phyloP scores from a whole-genome alignment of 2,113 vertebrate species.

The Stigmatopora nigra region DNA sequence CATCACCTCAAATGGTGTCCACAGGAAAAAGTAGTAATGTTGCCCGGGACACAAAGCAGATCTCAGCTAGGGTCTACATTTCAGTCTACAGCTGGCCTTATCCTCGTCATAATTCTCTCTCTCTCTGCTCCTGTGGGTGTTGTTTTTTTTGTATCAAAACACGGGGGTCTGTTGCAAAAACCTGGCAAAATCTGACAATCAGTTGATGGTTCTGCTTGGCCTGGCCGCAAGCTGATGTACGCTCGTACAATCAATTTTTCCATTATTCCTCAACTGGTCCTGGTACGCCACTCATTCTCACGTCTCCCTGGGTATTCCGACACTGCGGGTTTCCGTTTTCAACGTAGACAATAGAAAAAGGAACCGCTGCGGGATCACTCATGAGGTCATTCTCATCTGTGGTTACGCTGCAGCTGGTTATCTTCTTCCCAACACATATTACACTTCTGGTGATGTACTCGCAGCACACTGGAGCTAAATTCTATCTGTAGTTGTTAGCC shows the following conservation, averaged over 20 bases:
- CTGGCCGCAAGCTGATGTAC: conserved; percentile 2
- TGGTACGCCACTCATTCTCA: conserved; percentile 13
- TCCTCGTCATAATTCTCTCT: background rate
- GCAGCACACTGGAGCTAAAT: background rate
- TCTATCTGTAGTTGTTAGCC: background rate
- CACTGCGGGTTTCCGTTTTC: conserved; percentile 33
- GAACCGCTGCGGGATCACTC: conserved; percentile 26
- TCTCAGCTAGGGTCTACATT: conserved; percentile 15
- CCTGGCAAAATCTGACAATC: background rate
- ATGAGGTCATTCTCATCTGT: conserved; percentile 32
- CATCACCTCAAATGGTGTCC: conserved; percentile 19
- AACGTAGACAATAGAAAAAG: conserved; percentile 23
- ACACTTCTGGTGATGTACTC: background rate
- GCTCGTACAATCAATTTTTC: conserved; percentile 5
- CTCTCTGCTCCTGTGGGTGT: background rate
- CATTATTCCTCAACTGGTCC: conserved; percentile 16
- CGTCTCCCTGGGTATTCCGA: conserved; percentile 9
- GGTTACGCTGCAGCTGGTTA: conserved; percentile 15
- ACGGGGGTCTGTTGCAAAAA: background rate
- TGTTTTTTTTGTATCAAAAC: conserved; percentile 4
- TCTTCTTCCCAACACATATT: conserved; percentile 6
- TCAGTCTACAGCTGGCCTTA: background rate
- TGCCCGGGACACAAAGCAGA: background rate
- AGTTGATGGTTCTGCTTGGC: conserved; percentile 4
- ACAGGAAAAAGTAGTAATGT: conserved; percentile 15